phyloP scores from a whole-genome alignment of 2,888 invertebrate species.

The Galerucella calmariensis region DNA sequence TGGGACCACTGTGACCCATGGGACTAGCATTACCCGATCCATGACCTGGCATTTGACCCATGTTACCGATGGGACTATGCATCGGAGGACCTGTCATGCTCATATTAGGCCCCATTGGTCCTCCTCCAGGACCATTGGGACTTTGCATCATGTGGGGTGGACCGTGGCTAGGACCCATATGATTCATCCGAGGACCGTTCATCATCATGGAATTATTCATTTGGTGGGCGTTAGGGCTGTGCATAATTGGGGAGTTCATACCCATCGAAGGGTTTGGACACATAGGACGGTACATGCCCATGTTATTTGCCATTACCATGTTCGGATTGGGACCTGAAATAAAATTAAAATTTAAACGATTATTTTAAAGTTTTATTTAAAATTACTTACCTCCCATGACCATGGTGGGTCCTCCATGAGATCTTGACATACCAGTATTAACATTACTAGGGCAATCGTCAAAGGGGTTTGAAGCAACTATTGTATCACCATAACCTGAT shows the following conservation, averaged over 20 bases:
- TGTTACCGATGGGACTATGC: constrained; percentile 76
- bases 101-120: constrained; percentile 65
- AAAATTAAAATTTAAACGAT: neutral
- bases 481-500: constrained; percentile 92
- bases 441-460: constrained; percentile 82
- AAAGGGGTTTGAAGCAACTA: constrained; percentile 94
- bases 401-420: constrained; percentile 56
- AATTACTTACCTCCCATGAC: constrained; percentile 56
- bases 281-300: constrained; percentile 74
- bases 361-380: neutral
- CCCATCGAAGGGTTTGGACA: constrained; percentile 50
- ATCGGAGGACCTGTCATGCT: constrained; percentile 57
- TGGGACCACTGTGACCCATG: constrained; percentile 68
- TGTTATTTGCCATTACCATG: constrained; percentile 58
- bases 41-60: constrained; percentile 66
- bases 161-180: constrained; percentile 55
- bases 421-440: constrained; percentile 60
- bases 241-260: constrained; percentile 64
- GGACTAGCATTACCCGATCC: constrained; percentile 54
- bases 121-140: constrained; percentile 71
- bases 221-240: constrained; percentile 63
- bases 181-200: constrained; percentile 64
- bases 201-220: constrained; percentile 65
- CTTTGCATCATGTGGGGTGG: constrained; percentile 69
- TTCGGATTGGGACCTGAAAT: constrained; percentile 48